Percentiles rank a stretch among this genome's conserved stretches.
Conservation (phyloP, 2,888 invertebrate species). For the Epiblema foenella region DNA sequence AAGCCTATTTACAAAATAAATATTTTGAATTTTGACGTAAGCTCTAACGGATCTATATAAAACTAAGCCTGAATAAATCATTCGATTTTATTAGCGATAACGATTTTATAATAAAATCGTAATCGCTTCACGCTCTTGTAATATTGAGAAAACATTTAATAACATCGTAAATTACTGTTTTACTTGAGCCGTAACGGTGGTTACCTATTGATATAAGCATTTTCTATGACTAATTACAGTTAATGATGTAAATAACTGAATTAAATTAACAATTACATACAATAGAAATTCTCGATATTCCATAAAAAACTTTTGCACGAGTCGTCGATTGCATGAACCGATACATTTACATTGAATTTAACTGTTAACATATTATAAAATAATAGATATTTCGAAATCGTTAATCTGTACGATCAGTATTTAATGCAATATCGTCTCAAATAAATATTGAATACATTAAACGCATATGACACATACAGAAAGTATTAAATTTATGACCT, state of each 20-base stretch:
- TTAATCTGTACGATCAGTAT: no score
- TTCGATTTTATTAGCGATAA: no score
- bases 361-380: no score
- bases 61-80: not conserved
- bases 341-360: not conserved
- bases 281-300: not conserved
- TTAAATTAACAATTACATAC: not conserved
- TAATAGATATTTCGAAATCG: no score
- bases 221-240: not conserved
- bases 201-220: not conserved
- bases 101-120: not conserved
- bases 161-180: not conserved
- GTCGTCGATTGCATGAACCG: no score
- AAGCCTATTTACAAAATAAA: no score
- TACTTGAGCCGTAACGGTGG: not conserved
- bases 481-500: no score
- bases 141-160: not conserved
- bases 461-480: no score
- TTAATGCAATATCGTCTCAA: no score
- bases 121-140: not conserved
- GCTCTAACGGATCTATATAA: no score
- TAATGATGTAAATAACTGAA: not conserved
- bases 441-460: no score
- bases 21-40: no score
- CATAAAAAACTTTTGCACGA: not conserved